Conservation (phyloP, 2,888 invertebrate genomes). For the Eumerus sabulonum region DNA sequence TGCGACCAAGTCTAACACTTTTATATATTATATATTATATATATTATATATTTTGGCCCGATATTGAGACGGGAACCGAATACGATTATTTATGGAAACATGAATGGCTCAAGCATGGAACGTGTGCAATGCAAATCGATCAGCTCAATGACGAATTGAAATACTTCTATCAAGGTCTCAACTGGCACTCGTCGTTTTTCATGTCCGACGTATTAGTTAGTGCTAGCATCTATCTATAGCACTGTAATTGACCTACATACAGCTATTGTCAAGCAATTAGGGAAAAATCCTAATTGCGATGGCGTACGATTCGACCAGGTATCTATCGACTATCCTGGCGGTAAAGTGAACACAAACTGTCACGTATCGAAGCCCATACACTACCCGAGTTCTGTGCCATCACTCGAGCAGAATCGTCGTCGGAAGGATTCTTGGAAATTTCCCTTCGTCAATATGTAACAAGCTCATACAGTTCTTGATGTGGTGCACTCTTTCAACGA, state of each 20-base stretch:
- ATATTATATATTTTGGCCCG: conserved; percentile 87
- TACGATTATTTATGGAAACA: conserved; percentile 81
- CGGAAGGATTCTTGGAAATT: conserved; percentile 76
- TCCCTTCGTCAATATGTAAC: conserved; percentile 80
- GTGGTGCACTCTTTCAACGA: conserved; percentile 82
- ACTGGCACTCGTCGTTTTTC: conserved; percentile 82
- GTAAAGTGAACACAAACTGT: conserved; percentile 83
- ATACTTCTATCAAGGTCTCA: conserved; percentile 84
- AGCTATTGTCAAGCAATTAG: conserved; percentile 80
- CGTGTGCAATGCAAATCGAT: conserved; percentile 84
- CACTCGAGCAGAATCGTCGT: too few species aligned
- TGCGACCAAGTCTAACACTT: conserved; percentile 27
- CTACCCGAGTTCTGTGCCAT: conserved; percentile 81
- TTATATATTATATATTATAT: too few species aligned
- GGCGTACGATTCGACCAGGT: conserved; percentile 78
- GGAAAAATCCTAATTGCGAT: conserved; percentile 85
- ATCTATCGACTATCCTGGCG: conserved; percentile 74
- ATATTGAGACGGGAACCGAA: conserved; percentile 81
- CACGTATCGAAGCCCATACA: conserved; percentile 80
- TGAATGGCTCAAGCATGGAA: conserved; percentile 92
- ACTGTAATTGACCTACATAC: conserved; percentile 80
- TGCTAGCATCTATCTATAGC: conserved; percentile 82
- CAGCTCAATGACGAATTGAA: conserved; percentile 82
- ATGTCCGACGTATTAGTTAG: conserved; percentile 82
- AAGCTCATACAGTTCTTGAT: conserved; percentile 82